Evolutionary conservation across 1,140 invertebrate species (phyloP).

Genomic region (Planococcus citri): DNA sequence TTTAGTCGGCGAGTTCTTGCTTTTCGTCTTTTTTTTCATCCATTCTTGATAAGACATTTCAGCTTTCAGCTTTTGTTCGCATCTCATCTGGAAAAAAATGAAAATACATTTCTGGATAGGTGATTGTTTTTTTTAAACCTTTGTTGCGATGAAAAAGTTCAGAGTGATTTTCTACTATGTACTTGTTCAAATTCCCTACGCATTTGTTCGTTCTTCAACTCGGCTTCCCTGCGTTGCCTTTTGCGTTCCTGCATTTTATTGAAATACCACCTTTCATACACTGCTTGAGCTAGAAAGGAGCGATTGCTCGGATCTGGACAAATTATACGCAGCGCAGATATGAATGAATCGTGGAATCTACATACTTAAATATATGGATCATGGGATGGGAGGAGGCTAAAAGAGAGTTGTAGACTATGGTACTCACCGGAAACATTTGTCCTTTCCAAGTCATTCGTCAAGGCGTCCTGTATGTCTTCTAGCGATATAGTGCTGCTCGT

Average conservation of each 20-base stretch:
- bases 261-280: background rate
- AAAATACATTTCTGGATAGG: background rate
- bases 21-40: background rate
- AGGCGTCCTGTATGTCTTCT: background rate
- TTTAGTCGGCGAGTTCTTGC: background rate
- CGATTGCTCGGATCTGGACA: background rate
- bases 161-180: background rate
- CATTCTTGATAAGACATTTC: background rate
- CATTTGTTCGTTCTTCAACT: background rate
- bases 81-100: background rate
- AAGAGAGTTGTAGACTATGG: no score
- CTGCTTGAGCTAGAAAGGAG: background rate
- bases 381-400: no score
- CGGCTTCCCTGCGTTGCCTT: background rate
- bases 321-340: no score
- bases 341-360: no score
- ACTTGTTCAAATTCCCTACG: background rate
- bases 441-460: background rate
- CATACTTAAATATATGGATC: no score
- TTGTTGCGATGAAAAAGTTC: no score
- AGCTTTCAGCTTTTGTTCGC: background rate
- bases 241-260: background rate
- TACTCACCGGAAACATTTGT: background rate
- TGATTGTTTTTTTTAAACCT: no score
- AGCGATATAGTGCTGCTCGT: background rate